Evolutionary conservation across 1,140 invertebrate genomes (phyloP), one percentile per base, ranked within the genome.

Genomic region (Cydia strobilella): DNA sequence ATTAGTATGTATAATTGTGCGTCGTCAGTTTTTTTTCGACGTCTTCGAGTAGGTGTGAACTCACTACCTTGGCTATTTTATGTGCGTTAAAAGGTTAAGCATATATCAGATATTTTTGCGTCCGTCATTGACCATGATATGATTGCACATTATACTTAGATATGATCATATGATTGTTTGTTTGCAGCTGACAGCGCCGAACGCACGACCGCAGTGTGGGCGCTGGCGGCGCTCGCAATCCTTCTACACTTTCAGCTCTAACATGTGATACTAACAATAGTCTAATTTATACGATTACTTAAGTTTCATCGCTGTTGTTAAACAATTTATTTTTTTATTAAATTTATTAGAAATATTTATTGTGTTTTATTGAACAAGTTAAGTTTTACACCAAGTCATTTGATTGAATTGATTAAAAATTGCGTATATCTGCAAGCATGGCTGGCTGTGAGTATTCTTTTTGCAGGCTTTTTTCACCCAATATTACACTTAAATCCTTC

Each of bases 261-360:
- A 39, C 25, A 69, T 69, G 65, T 69, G 65, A 69, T 69, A 69
- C 65, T 69, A 69, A 69, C 65, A 69, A 39, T 69, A 69, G 15
- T 39, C 15, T 69, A 69, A 69, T 42, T 39, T 69, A 69, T 69
- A 69, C 15, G 12, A 66, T 23, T 59, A 59, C 54, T 59, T 59
- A 23, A 59, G 54, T 59, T 59, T 59, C 51, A 23, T 59, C 20
- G 54, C 54, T 59, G 27, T 42, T 69, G 35, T 66, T 66, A 13
- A 27, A 66, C 27, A 39, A 59, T 69, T 35, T 69, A 69, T 69
- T 69, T 69, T 69, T 69, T 9, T 69, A 69, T 39, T 39, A 69
- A 69, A 69, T 42, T 18, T 39, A 39, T 39, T 3, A 23, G n/a
- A 23, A 10, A 59, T 59, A 23, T 10, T 23, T 59, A n/a, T 59